Evolutionary conservation across 2,797 vertebrate genomes (phyloP).

Genomic region (Botia kubotai): DNA sequence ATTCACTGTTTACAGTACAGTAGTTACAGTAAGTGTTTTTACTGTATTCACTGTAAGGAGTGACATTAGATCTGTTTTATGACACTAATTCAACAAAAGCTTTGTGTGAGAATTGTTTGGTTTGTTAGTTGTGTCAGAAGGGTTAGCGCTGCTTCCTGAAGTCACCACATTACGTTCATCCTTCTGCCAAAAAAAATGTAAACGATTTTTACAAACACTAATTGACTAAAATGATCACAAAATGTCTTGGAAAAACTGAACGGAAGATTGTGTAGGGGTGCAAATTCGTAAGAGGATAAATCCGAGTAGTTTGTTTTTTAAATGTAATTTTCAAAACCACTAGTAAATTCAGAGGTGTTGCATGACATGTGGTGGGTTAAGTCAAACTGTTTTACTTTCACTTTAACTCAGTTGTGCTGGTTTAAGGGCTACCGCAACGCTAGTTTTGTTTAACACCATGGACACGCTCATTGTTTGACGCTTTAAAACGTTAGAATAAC

Average conservation of each 20-base stretch:
- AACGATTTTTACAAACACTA: slow-evolving; percentile 10
- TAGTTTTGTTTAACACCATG: neutral
- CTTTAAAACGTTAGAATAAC: too few relatives aligned
- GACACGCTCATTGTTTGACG: neutral
- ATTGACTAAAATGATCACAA: neutral
- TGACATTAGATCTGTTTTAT: slow-evolving; percentile 57
- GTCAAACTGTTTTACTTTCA: slow-evolving; percentile 50
- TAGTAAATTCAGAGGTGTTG: slow-evolving; percentile 31
- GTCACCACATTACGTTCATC: slow-evolving; percentile 59
- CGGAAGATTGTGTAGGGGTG: neutral
- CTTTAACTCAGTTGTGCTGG: slow-evolving; percentile 24
- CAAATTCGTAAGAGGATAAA: neutral
- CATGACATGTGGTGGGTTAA: slow-evolving; percentile 44
- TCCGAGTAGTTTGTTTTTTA: neutral
- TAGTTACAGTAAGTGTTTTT: neutral
- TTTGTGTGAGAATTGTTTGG: slow-evolving; percentile 58
- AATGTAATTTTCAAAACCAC: slow-evolving; percentile 15
- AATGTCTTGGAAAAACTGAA: neutral
- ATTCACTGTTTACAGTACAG: slow-evolving; percentile 61
- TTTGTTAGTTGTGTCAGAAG: slow-evolving; percentile 54
- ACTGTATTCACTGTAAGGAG: slow-evolving; percentile 53
- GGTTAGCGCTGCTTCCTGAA: slow-evolving; percentile 60
- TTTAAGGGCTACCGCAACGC: slow-evolving; percentile 10
- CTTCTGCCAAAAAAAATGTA: neutral
- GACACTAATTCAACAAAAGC: slow-evolving; percentile 57